Percentiles rank a stretch among this genome's conserved stretches.
Evolutionary conservation across 1,140 invertebrate species (phyloP).

Genomic region (Semibalanus balanoides): DNA sequence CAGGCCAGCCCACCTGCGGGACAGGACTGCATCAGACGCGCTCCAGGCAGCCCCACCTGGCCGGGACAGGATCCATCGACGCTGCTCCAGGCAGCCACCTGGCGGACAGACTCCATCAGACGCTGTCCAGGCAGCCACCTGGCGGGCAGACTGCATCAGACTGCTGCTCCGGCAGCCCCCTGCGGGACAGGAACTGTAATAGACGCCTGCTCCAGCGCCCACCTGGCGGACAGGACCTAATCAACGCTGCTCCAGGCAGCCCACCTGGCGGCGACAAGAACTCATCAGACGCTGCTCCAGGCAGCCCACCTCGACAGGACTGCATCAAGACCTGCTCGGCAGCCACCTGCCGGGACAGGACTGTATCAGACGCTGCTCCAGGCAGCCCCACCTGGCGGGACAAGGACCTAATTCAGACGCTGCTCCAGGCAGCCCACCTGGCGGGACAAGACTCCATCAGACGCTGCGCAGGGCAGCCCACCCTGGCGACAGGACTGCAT

Average conservation of each 20-base stretch:
- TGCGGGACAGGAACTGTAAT: too few species aligned
- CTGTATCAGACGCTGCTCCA: background rate
- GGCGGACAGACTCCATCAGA: too few species aligned
- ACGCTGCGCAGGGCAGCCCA: too few species aligned
- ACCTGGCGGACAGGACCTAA: too few species aligned
- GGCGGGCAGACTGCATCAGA: too few species aligned
- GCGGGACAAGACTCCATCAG: background rate
- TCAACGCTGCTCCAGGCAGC: slow-evolving; percentile 3
- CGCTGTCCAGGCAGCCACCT: too few species aligned
- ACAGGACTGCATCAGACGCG: slow-evolving; percentile 13
- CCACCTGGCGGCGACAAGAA: background rate
- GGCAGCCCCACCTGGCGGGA: background rate
- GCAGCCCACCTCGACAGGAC: background rate
- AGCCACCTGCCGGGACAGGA: background rate
- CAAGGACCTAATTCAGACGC: slow-evolving; percentile 9
- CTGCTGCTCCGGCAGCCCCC: too few species aligned
- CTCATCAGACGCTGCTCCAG: slow-evolving; percentile 10
- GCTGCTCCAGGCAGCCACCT: background rate
- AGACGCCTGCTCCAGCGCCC: too few species aligned
- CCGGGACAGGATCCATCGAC: background rate
- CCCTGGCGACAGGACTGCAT: background rate
- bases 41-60: background rate
- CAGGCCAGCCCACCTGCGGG: too few species aligned
- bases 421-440: background rate
- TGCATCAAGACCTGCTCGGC: slow-evolving; percentile 8